A percentile compares a stretch with the other conserved stretches of the same genome.
These are phyloP conservation scores for Psettodes erumei DNA, from an alignment of 2,113 vertebrate genomes.

Conservation along the genomic window DNA sequence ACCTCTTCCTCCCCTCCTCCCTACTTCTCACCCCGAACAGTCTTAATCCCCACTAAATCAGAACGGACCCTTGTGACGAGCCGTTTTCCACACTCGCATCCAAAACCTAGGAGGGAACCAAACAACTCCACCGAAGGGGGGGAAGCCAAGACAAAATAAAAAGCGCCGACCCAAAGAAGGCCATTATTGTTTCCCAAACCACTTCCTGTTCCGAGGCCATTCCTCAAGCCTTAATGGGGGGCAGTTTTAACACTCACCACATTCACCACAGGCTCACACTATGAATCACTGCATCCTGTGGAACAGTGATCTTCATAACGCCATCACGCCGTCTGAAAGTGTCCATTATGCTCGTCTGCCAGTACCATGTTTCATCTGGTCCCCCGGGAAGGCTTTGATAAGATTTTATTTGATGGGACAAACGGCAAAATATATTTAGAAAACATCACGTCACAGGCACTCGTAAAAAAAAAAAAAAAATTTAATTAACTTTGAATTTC, in stretches of 20 bases:
- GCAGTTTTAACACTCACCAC: constrained; percentile 56
- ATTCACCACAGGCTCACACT: constrained; percentile 50
- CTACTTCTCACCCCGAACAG: background rate
- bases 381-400: background rate
- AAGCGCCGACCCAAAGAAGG: constrained; percentile 54
- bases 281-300: constrained; percentile 62
- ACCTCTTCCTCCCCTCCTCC: constrained; percentile 7
- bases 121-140: constrained; percentile 1
- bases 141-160: constrained; percentile 27
- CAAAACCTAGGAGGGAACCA: constrained; percentile 24
- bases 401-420: background rate
- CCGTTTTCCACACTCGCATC: constrained; percentile 23
- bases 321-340: constrained; percentile 18
- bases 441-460: background rate
- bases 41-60: constrained; percentile 52
- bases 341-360: constrained; percentile 39
- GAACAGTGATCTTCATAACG: constrained; percentile 37
- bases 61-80: constrained; percentile 26
- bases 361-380: constrained; percentile 3
- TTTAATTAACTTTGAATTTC: background rate
- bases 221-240: constrained; percentile 32
- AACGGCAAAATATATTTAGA: background rate
- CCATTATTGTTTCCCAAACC: constrained; percentile 61
- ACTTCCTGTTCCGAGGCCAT: constrained; percentile 52
- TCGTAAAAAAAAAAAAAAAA: background rate